These are phyloP conservation scores for Andrena dorsata DNA, from an alignment of 2,888 invertebrate species.

Conservation along the genomic window DNA sequence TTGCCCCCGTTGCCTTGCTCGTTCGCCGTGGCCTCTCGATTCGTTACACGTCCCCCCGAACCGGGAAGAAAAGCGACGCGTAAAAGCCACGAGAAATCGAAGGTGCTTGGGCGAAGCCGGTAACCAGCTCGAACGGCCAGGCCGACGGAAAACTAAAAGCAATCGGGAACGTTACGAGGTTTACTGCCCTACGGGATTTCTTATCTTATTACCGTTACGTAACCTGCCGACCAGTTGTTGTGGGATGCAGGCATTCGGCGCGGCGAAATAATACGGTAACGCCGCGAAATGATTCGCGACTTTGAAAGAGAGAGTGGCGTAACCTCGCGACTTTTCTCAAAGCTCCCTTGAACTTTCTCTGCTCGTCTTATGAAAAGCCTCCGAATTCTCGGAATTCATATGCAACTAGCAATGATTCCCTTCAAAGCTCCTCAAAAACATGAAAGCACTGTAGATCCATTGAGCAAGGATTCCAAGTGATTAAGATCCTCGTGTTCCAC, in stretches of 20 bases:
- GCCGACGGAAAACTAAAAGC: constrained; percentile 70
- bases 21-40: constrained; percentile 16
- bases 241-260: constrained; percentile 69
- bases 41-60: constrained; percentile 18
- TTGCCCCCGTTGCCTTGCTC: constrained; percentile 28
- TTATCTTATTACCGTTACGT: constrained; percentile 71
- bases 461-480: neutral
- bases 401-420: too few species aligned
- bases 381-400: neutral
- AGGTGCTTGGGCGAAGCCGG: constrained; percentile 60
- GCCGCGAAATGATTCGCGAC: constrained; percentile 47
- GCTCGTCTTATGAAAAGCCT: neutral
- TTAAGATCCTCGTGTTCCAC: neutral
- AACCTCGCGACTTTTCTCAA: constrained; percentile 55
- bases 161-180: constrained; percentile 69
- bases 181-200: constrained; percentile 75
- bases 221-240: constrained; percentile 69
- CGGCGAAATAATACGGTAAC: constrained; percentile 68
- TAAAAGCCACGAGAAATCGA: constrained; percentile 64
- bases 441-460: too few species aligned
- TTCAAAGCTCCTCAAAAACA: too few species aligned
- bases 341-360: constrained; percentile 20
- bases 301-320: constrained; percentile 60
- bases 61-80: constrained; percentile 15
- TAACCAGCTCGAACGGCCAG: constrained; percentile 57